Evolutionary conservation across 1,140 invertebrate species (phyloP).

Genomic region (Panonychus citri): DNA sequence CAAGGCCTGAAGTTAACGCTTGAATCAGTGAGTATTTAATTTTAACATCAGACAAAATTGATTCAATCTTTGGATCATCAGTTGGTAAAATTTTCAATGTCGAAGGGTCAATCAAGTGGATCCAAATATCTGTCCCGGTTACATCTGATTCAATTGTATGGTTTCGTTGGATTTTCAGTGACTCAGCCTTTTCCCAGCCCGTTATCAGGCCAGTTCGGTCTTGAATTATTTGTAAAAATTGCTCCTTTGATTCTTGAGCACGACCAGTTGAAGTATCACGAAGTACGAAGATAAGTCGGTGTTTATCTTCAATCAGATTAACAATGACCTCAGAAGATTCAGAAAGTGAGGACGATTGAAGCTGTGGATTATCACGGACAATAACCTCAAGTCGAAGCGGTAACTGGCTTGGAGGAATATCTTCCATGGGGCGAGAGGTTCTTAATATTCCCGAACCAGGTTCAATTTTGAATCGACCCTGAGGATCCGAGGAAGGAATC

Average conservation of each 20-base stretch:
- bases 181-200: constrained; percentile 48
- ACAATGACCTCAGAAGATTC: constrained; percentile 35
- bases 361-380: constrained; percentile 42
- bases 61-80: constrained; percentile 31
- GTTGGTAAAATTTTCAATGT: constrained; percentile 44
- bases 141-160: constrained; percentile 40
- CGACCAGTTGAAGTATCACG: constrained; percentile 43
- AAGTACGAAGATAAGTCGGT: constrained; percentile 52
- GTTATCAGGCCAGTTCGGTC: constrained; percentile 45
- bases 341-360: constrained; percentile 8
- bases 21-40: constrained; percentile 38
- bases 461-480: constrained; percentile 48
- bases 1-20: constrained; percentile 24
- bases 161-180: constrained; percentile 34
- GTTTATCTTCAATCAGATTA: constrained; percentile 38
- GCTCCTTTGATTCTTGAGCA: constrained; percentile 36
- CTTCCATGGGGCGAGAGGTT: constrained; percentile 42
- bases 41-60: constrained; percentile 17
- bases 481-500: constrained; percentile 30
- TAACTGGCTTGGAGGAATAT: constrained; percentile 32
- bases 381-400: constrained; percentile 48
- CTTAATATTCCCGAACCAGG: constrained; percentile 42
- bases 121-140: constrained; percentile 58
- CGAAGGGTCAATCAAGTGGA: constrained; percentile 55
- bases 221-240: constrained; percentile 40